A percentile compares a stretch with the other conserved stretches of the same genome.
Conservation (phyloP, 2,113 vertebrate genomes). For the Marcusenius ussheri region DNA sequence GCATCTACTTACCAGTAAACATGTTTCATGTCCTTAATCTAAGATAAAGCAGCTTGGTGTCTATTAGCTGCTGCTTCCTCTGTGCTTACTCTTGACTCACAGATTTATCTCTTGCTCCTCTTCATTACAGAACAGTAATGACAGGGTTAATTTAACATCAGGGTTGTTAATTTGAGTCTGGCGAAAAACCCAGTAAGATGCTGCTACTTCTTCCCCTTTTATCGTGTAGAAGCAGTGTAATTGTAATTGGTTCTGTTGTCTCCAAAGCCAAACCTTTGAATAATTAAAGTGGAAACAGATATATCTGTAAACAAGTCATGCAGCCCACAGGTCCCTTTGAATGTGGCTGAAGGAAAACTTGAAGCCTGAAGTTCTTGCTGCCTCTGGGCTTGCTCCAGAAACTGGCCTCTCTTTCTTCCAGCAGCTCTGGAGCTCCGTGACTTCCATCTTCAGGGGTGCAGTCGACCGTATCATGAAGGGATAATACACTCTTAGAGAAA, state of each 20-base stretch:
- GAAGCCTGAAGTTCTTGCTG: neutral
- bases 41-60: neutral
- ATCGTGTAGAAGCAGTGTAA: conserved; percentile 27
- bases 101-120: neutral
- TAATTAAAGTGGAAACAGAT: conserved; percentile 37
- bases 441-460: neutral
- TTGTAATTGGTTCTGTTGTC: conserved; percentile 49
- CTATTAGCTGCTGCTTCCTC: neutral
- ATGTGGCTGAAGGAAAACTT: neutral
- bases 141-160: neutral
- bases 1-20: neutral
- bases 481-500: neutral
- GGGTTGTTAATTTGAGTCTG: neutral
- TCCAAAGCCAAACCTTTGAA: conserved; percentile 27
- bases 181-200: conserved; percentile 4
- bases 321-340: neutral
- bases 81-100: neutral
- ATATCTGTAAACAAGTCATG: conserved; percentile 36
- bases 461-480: neutral
- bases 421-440: neutral
- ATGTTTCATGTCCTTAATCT: neutral
- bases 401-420: neutral
- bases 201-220: conserved; percentile 29
- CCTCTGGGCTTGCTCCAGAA: neutral
- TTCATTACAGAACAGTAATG: neutral